Evolutionary conservation across 92 coral and sea anemone species (phyloP), one percentile per base, ranked within the genome.

Genomic region (Porites divaricata): DNA sequence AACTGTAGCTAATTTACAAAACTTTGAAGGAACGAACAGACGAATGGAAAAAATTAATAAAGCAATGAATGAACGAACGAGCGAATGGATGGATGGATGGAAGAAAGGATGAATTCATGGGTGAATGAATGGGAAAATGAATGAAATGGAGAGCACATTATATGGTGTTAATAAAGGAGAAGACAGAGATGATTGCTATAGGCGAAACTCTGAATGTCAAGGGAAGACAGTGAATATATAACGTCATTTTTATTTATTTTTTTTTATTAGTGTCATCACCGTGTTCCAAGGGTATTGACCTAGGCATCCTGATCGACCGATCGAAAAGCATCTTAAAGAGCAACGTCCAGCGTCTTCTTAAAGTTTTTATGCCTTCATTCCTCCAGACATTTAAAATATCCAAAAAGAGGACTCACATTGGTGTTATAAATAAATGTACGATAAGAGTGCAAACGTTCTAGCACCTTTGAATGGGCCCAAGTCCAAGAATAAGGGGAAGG

Each of bases 231-330:
- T 26, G 5, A 20, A 10, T 9, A 28, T 26, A 14, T 4, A 28
- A 24, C 17, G 22, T n/a, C 11, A 24, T 41, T 4, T 22, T 20
- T 48, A 17, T 79, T 1, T 6, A 14, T 11, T n/a, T 22, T 22
- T 72, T 49, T 61, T 1, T 25, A 15, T 26, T 24, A 82, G 79
- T 21, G 63, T 26, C 72, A 59, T 70, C 64, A 1, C 86, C 86
- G 21, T 82, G 86, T 63, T 14, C 16, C 4, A 15, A 82, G 57
- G 86, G 86, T 13, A 65, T 82, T n/a, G 86, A 82, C 16, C 86
- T 82, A 0, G 86, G 72, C 79, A 82, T 82, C 59, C 3, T 72
- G n/a, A 72, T 82, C 20, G 86, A 82, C 70, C 63, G 77, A 5
- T 82, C 86, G 6, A 8, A 8, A 0, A 82, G 86, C 63, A 72